Percentiles rank a stretch among this genome's conserved stretches.
These are phyloP conservation scores for Ganaspis brasiliensis DNA, from an alignment of 2,888 invertebrate genomes.

Conservation along the genomic window DNA sequence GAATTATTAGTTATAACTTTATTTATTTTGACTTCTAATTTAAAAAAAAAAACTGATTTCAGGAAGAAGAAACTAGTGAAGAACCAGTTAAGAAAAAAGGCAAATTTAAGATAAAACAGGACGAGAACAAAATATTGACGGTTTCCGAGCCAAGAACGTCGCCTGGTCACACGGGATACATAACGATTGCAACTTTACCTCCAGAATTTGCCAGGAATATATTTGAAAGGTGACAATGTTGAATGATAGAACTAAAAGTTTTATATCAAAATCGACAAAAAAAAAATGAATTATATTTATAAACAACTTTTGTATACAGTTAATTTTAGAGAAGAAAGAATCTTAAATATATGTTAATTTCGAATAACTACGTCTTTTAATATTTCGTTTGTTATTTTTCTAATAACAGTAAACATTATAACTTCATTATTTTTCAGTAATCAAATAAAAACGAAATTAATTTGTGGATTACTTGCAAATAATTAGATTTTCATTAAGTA, in stretches of 20 bases:
- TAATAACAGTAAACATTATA: not conserved
- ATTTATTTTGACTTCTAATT: not conserved
- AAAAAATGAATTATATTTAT: conserved; percentile 15
- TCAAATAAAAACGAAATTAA: not conserved
- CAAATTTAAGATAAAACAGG: conserved; percentile 44
- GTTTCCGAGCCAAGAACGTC: conserved; percentile 87
- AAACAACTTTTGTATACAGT: conserved; percentile 33
- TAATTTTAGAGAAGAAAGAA: conserved; percentile 1
- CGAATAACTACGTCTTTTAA: not conserved
- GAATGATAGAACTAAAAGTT: not conserved
- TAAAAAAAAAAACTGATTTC: not conserved
- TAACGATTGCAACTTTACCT: conserved; percentile 95
- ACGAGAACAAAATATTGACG: conserved; percentile 84
- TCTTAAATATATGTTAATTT: conserved; percentile 14
- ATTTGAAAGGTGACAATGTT: conserved; percentile 48
- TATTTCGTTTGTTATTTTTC: not conserved
- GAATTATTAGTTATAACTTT: too few species aligned
- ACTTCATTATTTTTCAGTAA: not conserved
- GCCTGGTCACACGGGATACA: conserved; percentile 97
- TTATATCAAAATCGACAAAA: not conserved
- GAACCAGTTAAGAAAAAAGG: conserved; percentile 62
- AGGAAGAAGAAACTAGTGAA: conserved; percentile 69
- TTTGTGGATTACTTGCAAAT: not conserved
- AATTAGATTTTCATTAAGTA: not conserved
- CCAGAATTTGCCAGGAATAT: conserved; percentile 82